Conservation (phyloP, 2,113 vertebrate genomes). For the Sciurus niger region DNA sequence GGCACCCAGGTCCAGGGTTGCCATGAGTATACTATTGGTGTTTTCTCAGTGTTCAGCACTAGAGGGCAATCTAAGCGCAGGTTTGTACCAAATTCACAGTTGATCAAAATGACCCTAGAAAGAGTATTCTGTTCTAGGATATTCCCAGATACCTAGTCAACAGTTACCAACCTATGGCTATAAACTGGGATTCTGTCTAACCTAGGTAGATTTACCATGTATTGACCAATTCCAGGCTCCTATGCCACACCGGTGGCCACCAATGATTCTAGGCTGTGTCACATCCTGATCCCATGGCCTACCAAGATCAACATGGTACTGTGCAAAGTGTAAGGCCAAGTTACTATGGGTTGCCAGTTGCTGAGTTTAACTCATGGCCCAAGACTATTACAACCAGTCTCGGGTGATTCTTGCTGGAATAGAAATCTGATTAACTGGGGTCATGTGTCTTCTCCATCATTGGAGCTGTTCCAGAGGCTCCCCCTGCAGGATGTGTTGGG, state of each 20-base stretch:
- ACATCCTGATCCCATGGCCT: background rate
- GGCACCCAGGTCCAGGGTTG: background rate
- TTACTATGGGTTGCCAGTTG: background rate
- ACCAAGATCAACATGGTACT: background rate
- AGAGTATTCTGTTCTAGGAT: background rate
- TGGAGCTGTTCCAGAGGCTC: background rate
- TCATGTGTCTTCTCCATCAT: background rate
- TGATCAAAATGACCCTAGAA: background rate
- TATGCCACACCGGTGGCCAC: background rate
- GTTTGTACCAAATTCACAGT: background rate
- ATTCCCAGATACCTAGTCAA: background rate
- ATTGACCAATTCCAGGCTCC: background rate
- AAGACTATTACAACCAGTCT: background rate
- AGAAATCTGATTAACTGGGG: background rate
- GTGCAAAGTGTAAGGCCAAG: background rate
- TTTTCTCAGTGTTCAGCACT: background rate
- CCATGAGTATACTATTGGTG: background rate
- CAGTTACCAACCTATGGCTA: background rate
- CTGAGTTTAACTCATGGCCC: background rate
- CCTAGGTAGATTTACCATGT: background rate
- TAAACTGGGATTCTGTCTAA: background rate
- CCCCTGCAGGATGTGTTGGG: background rate
- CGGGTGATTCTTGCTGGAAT: background rate
- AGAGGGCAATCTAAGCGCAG: background rate
- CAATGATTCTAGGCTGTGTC: background rate